A percentile compares a stretch with the other conserved stretches of the same genome.
These are phyloP conservation scores for Hyles vespertilio DNA, from an alignment of 1,140 invertebrate species.

Conservation along the genomic window DNA sequence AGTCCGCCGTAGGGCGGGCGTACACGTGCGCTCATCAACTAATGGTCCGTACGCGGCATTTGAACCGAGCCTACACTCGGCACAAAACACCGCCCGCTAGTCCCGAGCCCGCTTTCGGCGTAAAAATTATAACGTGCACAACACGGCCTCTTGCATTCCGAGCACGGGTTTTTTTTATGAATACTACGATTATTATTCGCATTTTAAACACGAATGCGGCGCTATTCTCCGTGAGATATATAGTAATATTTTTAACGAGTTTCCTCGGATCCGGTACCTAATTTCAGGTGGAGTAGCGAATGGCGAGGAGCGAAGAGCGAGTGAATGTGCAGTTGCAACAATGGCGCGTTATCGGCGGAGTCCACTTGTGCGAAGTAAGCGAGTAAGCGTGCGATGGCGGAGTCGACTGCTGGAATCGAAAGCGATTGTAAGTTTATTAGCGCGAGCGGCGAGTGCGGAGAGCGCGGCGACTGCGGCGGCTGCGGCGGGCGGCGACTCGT, in stretches of 20 bases:
- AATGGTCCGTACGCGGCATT: conserved; percentile 73
- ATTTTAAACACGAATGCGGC: conserved; percentile 73
- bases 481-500: conserved; percentile 30
- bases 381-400: conserved; percentile 22
- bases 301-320: conserved; percentile 8
- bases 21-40: conserved; percentile 73
- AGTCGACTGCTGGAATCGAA: conserved; percentile 4
- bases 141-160: conserved; percentile 70
- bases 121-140: conserved; percentile 74
- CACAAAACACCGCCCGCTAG: conserved; percentile 59
- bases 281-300: conserved; percentile 60
- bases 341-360: conserved; percentile 23
- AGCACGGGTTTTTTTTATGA: conserved; percentile 71
- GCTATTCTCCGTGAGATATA: conserved; percentile 69
- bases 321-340: conserved; percentile 16
- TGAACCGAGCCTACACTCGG: conserved; percentile 70
- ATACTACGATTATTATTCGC: conserved; percentile 72
- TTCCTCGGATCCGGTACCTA: conserved; percentile 68
- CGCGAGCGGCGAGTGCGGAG: background rate
- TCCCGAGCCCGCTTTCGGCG: conserved; percentile 63
- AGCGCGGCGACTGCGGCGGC: conserved; percentile 23
- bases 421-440: conserved; percentile 8
- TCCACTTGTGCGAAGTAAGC: conserved; percentile 40
- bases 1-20: conserved; percentile 54
- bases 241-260: conserved; percentile 73